Evolutionary conservation across 2,113 vertebrate species (phyloP), one percentile per base, ranked within the genome.

Genomic region (Chlamydotis undulata): DNA sequence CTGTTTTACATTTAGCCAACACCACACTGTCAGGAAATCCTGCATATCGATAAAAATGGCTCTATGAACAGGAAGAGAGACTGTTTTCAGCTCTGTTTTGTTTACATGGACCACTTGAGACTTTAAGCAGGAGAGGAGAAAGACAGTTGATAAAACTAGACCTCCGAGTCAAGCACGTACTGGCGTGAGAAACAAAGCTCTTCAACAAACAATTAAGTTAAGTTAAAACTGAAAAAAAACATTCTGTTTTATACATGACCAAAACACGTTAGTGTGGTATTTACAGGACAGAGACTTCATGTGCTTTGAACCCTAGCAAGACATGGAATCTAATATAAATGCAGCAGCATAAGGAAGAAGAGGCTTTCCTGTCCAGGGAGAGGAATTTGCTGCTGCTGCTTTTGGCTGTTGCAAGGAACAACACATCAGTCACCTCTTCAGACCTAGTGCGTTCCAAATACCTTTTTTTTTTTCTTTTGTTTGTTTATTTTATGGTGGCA

Each of bases 1-100:
- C 99, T 14, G 99, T 99, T 96, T 98, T 99, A 96, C 99, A 98
- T 97, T 98, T 99, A 98, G 98, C 98, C 92, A 99, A 99, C 98
- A 98, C 98, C 97, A 99, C 99, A 59, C 98, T 99, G 96, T 98
- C 99, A 82, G 99, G 99, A 98, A 99, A 98, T 74, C 98, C 98
- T 96, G 98, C 98, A 89, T 98, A 98, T 97, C 98, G 97, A 97
- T 99, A 99, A 98, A 98, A 96, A 63, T 89, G 93, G 92, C 93
- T 94, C 95, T 96, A 3, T 87, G 90, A 87, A 80, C 94, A 97
- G 63, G 89, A 97, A 88, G 91, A 95, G 92, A 97, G 95, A 98
- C 98, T 97, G 87, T 89, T 96, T 95, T 93, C 97, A 96, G 95
- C 97, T 98, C 98, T 97, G 96, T 96, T 97, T 98, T 98, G 98